phyloP scores from a whole-genome alignment of 1,140 invertebrate species.

The Oncopeltus fasciatus region DNA sequence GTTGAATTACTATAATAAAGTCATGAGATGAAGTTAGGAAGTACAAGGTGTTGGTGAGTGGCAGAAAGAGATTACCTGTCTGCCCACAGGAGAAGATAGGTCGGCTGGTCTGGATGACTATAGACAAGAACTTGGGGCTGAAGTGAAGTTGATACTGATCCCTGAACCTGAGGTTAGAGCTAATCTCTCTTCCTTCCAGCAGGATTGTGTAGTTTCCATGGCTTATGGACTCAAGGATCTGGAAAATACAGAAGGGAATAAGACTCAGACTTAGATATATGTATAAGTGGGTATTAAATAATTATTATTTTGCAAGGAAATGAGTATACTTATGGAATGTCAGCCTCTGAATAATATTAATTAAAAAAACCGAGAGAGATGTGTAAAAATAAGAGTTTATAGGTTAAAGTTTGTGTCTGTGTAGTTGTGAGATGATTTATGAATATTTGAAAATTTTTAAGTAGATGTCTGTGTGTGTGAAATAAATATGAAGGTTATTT shows the following conservation, averaged over 20 bases:
- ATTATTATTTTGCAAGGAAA: not conserved
- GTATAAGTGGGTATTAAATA: not conserved
- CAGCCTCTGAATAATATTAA: not conserved
- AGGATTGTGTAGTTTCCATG: constrained; percentile 15
- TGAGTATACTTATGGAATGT: not conserved
- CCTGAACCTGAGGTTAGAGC: constrained; percentile 14
- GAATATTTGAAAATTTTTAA: too few species aligned
- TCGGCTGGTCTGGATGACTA: constrained; percentile 22
- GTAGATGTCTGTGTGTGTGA: too few species aligned
- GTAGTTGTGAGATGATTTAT: too few species aligned
- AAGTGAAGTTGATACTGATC: constrained; percentile 13
- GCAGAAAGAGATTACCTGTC: constrained; percentile 23
- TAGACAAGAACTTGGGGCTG: constrained; percentile 17
- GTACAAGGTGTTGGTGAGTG: too few species aligned
- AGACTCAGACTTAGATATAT: not conserved
- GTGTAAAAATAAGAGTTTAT: not conserved
- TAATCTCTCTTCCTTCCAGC: constrained; percentile 10
- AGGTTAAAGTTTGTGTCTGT: too few species aligned
- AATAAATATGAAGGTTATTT: too few species aligned
- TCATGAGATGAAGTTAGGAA: too few species aligned
- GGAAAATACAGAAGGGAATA: constrained; percentile 10
- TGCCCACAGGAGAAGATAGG: constrained; percentile 22
- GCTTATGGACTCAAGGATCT: constrained; percentile 17
- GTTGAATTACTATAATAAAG: too few species aligned
- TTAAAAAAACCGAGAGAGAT: not conserved